phyloP scores from a whole-genome alignment of 2,888 invertebrate genomes.

The Slavum lentiscoides region DNA sequence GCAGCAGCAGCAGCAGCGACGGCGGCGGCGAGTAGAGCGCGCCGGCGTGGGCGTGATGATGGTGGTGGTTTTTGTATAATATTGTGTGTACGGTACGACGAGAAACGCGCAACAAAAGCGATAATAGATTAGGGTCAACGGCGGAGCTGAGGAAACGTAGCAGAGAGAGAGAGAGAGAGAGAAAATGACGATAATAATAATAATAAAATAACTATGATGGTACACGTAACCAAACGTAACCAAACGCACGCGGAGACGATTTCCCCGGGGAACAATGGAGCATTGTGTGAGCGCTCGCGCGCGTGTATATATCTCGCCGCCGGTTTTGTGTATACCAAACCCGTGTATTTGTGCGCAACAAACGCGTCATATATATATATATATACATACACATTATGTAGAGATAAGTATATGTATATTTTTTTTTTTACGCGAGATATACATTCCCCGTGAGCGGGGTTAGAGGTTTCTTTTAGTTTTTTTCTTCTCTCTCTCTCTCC shows the following conservation, averaged over 20 bases:
- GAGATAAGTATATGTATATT: too few species aligned
- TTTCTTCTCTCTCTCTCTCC: too few species aligned
- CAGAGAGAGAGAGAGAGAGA: background rate
- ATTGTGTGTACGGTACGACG: background rate
- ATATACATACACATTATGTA: too few species aligned
- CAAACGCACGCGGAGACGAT: constrained; percentile 24
- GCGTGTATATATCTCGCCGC: background rate
- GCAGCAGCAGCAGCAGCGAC: background rate
- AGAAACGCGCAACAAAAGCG: constrained; percentile 37
- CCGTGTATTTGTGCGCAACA: background rate
- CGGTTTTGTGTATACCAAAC: background rate
- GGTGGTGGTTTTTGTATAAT: constrained; percentile 6
- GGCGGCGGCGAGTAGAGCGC: background rate
- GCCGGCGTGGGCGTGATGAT: constrained; percentile 30
- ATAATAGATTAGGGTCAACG: constrained; percentile 52
- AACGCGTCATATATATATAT: too few species aligned
- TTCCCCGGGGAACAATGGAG: constrained; percentile 43
- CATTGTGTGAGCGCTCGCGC: constrained; percentile 24
- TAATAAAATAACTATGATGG: constrained; percentile 21
- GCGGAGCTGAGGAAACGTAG: background rate
- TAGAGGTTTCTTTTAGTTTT: too few species aligned
- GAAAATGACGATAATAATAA: constrained; percentile 14
- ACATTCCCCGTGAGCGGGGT: too few species aligned
- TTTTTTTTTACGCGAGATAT: too few species aligned
- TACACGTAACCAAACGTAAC: background rate